Conservation (phyloP, 2,797 vertebrate genomes). For the Setipinna tenuifilis region DNA sequence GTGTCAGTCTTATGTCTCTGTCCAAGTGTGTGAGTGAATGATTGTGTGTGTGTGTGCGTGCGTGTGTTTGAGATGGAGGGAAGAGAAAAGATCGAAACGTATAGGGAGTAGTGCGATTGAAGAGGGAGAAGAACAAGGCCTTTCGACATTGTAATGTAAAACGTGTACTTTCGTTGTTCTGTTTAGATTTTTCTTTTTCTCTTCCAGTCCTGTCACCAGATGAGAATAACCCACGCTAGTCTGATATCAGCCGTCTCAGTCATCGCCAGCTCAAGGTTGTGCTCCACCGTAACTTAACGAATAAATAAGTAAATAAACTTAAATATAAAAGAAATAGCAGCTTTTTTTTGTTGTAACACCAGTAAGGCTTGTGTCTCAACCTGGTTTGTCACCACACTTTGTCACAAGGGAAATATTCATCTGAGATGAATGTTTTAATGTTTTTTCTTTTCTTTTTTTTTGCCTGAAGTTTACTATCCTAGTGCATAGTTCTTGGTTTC, state of each 20-base stretch:
- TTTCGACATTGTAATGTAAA: slow-evolving; percentile 50
- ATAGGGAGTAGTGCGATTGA: not conserved
- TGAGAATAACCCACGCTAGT: not conserved
- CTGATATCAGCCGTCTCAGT: slow-evolving; percentile 29
- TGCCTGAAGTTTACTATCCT: not conserved
- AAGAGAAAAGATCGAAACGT: slow-evolving; percentile 48
- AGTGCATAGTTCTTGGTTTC: not conserved
- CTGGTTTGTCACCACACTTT: not conserved
- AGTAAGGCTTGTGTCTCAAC: slow-evolving; percentile 29
- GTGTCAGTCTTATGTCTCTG: not conserved
- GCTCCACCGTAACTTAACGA: slow-evolving; percentile 23
- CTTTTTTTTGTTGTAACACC: slow-evolving; percentile 10
- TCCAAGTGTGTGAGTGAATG: slow-evolving; percentile 3
- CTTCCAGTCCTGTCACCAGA: not conserved
- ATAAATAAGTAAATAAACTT: slow-evolving; percentile 25
- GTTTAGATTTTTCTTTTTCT: not conserved
- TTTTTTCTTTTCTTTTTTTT: not conserved
- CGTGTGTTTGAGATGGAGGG: slow-evolving; percentile 62
- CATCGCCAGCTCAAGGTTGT: slow-evolving; percentile 23
- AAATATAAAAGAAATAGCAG: slow-evolving; percentile 20
- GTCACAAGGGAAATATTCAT: not conserved
- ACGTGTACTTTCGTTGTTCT: slow-evolving; percentile 7
- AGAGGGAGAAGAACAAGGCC: slow-evolving; percentile 41
- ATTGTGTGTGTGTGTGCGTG: slow-evolving; percentile 49
- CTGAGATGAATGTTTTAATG: not conserved